These are phyloP conservation scores for Platichthys stellatus DNA, from an alignment of 2,113 vertebrate genomes.

Conservation along the genomic window DNA sequence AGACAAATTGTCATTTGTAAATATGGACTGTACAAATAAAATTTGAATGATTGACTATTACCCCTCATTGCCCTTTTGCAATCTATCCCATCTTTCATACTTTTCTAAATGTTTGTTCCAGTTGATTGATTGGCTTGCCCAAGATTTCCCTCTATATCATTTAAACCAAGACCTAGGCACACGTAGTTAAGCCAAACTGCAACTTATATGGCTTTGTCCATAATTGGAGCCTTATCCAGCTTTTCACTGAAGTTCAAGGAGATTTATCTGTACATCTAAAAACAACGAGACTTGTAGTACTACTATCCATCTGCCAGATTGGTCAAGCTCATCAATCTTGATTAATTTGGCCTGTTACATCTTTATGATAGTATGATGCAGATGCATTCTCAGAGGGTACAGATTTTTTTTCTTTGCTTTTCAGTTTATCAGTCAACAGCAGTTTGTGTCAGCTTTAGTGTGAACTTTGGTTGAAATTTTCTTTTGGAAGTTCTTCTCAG, in stretches of 20 bases:
- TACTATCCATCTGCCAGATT: not conserved
- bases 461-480: conserved; percentile 14
- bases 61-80: not conserved
- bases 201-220: not conserved
- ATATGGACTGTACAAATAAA: too few species aligned
- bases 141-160: not conserved
- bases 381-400: too few species aligned
- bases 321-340: not conserved
- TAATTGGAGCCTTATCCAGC: not conserved
- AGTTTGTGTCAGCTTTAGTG: not conserved
- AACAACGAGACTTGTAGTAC: not conserved
- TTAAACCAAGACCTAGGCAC: not conserved
- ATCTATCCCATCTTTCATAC: not conserved
- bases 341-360: too few species aligned
- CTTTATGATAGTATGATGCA: not conserved
- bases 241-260: not conserved
- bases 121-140: not conserved
- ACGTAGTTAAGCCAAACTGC: not conserved
- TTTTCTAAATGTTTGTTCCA: not conserved
- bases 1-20: too few species aligned
- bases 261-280: not conserved
- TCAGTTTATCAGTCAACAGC: too few species aligned
- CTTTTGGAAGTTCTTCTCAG: conserved; percentile 28
- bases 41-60: not conserved
- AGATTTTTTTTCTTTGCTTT: too few species aligned